These are phyloP conservation scores for Clunio marinus DNA, from an alignment of 2,888 invertebrate species.

Conservation along the genomic window DNA sequence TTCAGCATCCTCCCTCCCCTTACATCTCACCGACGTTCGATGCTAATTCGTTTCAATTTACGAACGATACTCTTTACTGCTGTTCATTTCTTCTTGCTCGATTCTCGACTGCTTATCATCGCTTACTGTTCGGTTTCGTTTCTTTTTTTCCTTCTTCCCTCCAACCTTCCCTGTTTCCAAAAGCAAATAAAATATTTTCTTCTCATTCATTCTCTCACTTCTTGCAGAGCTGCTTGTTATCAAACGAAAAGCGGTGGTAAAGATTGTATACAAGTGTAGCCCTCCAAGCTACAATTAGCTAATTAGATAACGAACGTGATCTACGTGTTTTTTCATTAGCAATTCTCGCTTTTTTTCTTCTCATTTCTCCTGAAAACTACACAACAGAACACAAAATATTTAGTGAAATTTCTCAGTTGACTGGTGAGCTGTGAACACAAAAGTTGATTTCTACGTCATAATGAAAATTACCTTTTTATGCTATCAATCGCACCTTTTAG, in stretches of 20 bases:
- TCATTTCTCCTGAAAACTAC: conserved; percentile 11
- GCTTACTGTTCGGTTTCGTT: neutral
- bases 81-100: neutral
- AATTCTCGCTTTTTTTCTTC: conserved; percentile 6
- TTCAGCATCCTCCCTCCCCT: neutral
- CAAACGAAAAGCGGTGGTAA: conserved; percentile 1
- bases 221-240: conserved; percentile 19
- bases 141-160: neutral
- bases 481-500: no score
- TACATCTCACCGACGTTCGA: no score
- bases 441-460: no score
- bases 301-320: conserved; percentile 37
- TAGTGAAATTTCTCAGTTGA: no score
- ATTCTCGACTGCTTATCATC: neutral
- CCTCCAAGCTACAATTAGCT: conserved; percentile 36
- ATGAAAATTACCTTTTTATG: no score
- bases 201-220: neutral
- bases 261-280: neutral
- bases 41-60: neutral
- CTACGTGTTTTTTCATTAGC: conserved; percentile 31
- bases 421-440: no score
- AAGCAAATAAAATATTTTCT: conserved; percentile 14
- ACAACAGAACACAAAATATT: no score
- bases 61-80: neutral
- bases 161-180: no score